Conservation (phyloP, 2,113 vertebrate species). For the Atlantisia rogersi region DNA sequence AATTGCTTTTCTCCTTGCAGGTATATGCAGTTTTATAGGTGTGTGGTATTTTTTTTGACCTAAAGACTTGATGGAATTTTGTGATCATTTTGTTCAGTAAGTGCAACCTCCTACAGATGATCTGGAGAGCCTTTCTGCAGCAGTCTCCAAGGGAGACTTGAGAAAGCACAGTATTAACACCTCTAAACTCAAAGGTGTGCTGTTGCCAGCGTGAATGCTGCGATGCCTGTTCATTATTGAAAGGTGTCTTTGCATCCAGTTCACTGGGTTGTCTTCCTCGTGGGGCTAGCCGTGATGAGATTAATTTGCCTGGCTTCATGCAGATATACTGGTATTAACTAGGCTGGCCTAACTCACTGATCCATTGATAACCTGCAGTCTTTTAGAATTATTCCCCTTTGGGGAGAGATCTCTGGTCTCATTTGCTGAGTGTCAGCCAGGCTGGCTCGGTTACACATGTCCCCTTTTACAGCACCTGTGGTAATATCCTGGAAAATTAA, state of each 20-base stretch:
- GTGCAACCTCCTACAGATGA: background rate
- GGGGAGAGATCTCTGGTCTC: background rate
- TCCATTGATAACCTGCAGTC: background rate
- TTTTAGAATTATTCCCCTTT: background rate
- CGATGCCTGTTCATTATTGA: background rate
- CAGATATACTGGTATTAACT: background rate
- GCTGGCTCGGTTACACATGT: background rate
- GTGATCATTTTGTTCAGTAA: background rate
- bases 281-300: background rate
- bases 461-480: background rate
- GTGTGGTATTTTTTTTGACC: constrained; percentile 34
- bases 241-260: background rate
- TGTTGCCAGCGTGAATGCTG: background rate
- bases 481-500: constrained; percentile 2
- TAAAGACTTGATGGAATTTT: background rate
- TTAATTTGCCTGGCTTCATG: background rate
- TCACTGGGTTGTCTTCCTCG: background rate
- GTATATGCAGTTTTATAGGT: background rate
- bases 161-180: background rate
- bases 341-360: background rate
- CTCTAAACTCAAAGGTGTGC: background rate
- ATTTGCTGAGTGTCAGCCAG: background rate
- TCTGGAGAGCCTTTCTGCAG: constrained; percentile 4
- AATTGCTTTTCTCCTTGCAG: background rate
- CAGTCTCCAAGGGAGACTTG: background rate